A percentile compares a stretch with the other conserved stretches of the same genome.
phyloP scores from a whole-genome alignment of 2,113 vertebrate genomes.

The Typhlomys cinereus region DNA sequence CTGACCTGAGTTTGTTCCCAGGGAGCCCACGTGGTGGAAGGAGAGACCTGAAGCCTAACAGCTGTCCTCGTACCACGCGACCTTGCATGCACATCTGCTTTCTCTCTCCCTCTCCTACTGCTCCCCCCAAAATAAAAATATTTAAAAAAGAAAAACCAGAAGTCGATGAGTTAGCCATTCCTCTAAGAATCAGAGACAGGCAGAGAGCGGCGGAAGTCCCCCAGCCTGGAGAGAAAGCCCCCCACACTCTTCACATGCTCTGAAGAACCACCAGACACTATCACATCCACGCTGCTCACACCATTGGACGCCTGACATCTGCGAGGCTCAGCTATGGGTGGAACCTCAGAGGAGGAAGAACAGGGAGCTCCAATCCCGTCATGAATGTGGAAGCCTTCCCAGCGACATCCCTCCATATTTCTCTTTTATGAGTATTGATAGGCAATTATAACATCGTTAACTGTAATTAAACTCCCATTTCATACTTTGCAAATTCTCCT shows the following conservation, averaged over 20 bases:
- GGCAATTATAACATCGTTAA: slow-evolving; percentile 29
- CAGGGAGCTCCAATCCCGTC: background rate
- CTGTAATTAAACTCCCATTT: slow-evolving; percentile 52
- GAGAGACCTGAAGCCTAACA: no score
- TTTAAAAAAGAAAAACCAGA: no score
- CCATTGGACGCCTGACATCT: background rate
- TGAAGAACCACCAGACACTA: rapidly evolving
- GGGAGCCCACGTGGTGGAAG: no score
- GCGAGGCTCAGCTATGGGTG: background rate
- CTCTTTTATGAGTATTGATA: slow-evolving; percentile 19
- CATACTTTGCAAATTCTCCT: slow-evolving; percentile 2
- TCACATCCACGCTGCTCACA: background rate
- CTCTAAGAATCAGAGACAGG: background rate
- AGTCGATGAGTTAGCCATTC: background rate
- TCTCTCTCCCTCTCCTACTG: no score
- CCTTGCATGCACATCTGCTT: no score
- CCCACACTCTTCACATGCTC: background rate
- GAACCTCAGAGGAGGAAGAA: background rate
- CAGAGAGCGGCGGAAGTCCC: background rate
- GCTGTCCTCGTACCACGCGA: no score
- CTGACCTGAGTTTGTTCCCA: no score
- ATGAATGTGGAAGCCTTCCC: background rate
- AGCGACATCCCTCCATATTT: background rate
- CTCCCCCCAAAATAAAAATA: no score
- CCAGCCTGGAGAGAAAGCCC: background rate